Conservation (phyloP, 2,113 vertebrate genomes). For the Typhlomys cinereus region DNA sequence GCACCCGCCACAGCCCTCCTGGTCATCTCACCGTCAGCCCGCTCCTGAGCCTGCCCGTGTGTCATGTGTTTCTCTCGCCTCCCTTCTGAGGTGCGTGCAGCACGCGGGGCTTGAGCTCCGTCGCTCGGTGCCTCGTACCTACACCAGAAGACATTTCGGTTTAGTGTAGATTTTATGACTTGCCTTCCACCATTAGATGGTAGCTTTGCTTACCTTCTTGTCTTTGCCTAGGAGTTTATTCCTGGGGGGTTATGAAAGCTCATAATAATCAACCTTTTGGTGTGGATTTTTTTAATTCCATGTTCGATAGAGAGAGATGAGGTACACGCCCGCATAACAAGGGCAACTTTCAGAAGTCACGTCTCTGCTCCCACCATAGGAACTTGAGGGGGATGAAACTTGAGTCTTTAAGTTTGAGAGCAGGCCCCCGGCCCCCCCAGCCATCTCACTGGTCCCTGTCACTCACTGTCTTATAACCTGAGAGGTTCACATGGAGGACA, state of each 20-base stretch:
- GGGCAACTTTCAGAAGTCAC: not conserved
- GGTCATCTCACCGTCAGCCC: not conserved
- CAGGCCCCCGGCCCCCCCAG: no score
- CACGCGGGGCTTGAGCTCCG: not conserved
- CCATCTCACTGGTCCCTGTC: no score
- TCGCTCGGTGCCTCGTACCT: not conserved
- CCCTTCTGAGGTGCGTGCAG: not conserved
- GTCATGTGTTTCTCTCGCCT: not conserved
- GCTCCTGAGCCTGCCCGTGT: not conserved
- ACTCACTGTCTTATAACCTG: not conserved
- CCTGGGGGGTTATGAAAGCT: not conserved
- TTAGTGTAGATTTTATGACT: not conserved
- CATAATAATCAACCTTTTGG: not conserved
- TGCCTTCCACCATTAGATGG: not conserved
- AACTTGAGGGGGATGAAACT: no score
- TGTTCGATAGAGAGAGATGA: no score
- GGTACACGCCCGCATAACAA: no score
- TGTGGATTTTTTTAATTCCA: not conserved
- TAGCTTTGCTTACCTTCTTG: not conserved
- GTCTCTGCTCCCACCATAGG: no score
- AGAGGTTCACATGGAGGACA: not conserved
- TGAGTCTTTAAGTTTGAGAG: no score
- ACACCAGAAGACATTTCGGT: not conserved
- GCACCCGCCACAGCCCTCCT: no score
- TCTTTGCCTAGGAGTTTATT: conserved; percentile 14